phyloP scores from a whole-genome alignment of 2,888 invertebrate species.

The Scaptomyza parva region DNA sequence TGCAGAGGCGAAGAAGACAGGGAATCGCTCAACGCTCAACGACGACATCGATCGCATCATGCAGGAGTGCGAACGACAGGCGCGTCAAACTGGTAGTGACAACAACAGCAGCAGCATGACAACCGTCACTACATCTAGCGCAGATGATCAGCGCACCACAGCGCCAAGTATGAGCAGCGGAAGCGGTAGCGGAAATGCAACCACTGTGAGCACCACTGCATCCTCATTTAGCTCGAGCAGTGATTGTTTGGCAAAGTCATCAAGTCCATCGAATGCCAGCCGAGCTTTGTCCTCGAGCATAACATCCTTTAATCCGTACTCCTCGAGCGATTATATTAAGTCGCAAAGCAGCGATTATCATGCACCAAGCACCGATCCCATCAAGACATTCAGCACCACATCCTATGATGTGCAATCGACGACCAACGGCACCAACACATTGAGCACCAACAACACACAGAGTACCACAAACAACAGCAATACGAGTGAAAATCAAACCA shows the following conservation, averaged over 20 bases:
- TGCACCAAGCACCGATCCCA: conserved; percentile 84
- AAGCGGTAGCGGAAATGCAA: conserved; percentile 51
- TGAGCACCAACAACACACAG: conserved; percentile 65
- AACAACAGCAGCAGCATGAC: conserved; percentile 21
- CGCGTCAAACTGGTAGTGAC: conserved; percentile 40
- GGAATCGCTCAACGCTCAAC: conserved; percentile 36
- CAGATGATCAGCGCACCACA: conserved; percentile 73
- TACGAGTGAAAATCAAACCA: conserved; percentile 47
- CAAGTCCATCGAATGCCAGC: conserved; percentile 81
- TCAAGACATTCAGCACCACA: conserved; percentile 85
- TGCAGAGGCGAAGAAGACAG: conserved; percentile 71
- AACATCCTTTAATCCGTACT: conserved; percentile 84
- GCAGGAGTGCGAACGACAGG: conserved; percentile 83
- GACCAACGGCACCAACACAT: conserved; percentile 77
- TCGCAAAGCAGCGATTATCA: conserved; percentile 84
- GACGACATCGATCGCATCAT: conserved; percentile 84
- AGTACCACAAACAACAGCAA: conserved; percentile 42
- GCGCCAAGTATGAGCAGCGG: conserved; percentile 74
- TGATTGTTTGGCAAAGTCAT: conserved; percentile 84
- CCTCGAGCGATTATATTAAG: conserved; percentile 84
- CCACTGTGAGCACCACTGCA: conserved; percentile 65
- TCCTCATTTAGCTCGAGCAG: conserved; percentile 84
- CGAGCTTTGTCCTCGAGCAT: conserved; percentile 84
- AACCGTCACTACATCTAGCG: conserved; percentile 36
- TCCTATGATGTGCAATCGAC: conserved; percentile 84